Evolutionary conservation across 2,113 vertebrate species (phyloP), one percentile per base, ranked within the genome.

Genomic region (Cynopterus brachyotis): DNA sequence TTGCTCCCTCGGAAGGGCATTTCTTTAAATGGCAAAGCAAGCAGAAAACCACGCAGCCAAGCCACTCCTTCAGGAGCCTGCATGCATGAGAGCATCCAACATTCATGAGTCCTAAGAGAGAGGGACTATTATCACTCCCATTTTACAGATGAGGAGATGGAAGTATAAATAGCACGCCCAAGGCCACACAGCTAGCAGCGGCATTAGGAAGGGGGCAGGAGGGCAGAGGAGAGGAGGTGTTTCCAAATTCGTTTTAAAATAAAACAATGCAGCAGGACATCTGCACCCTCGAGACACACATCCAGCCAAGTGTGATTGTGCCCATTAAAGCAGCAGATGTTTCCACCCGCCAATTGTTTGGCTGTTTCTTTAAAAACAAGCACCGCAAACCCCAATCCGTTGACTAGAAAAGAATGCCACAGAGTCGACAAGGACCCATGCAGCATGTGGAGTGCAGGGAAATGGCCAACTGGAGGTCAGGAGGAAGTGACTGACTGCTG

Each of bases 331-430:
- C 1, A 0, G 62, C 76, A 90, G 93, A 35, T 85, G 88, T 64
- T 85, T 81, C 84, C n/a, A 50, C 57, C 64, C 82, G 92, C 78
- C 35, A 66, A 40, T 78, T 92, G 66, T 30, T 72, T 69, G 67
- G 30, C 26, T 22, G 26, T 93, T 84, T 55, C 89, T 80, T 90
- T 95, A 78, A 81, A 95, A 95, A 69, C 30, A 76, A 93, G 69
- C 57, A 69, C 42, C 76, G 67, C 37, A 87, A 90, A 79, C 89
- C 53, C 75, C 70, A 83, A 80, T 10, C 75, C 0, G 11, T 13
- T 70, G 69, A 67, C 57, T 19, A 55, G 42, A 72, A 85, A 93
- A 60, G 85, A 94, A 94, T 9, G 30, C 13, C 24, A 7, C 20
- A 50, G n/a, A 64, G 72, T 4, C n/a, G n/a, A 80, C 20, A 13